Evolutionary conservation across 53 echinoderm and acorn worm genomes (phyloP).

Genomic region (Luidia sarsii): DNA sequence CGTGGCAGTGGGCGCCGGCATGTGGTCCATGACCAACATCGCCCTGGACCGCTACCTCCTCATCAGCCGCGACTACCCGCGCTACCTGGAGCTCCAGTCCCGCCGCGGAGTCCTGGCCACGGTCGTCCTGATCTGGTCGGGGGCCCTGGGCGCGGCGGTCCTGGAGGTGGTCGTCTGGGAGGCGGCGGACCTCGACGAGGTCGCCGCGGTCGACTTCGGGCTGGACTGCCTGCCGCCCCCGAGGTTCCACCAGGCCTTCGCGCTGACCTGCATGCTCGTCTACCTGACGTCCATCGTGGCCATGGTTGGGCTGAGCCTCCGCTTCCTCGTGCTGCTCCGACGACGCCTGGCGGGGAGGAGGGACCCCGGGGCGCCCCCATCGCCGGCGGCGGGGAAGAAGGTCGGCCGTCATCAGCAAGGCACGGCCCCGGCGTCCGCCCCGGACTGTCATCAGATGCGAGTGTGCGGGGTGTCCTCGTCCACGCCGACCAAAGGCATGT

Average conservation of each 20-base stretch:
- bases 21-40: constrained; percentile 6
- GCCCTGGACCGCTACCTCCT: constrained; percentile 40
- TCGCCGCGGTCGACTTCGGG: background rate
- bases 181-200: background rate
- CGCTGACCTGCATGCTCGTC: background rate
- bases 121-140: constrained; percentile 3
- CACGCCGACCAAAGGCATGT: background rate
- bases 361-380: too few species aligned
- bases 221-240: constrained; percentile 21
- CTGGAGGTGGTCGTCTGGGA: constrained; percentile 31
- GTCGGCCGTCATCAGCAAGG: background rate
- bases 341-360: background rate
- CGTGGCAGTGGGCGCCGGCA: constrained; percentile 1
- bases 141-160: background rate
- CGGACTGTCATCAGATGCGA: background rate
- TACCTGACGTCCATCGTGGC: constrained; percentile 5
- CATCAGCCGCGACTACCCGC: constrained; percentile 31
- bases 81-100: constrained; percentile 19
- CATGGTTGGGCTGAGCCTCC: constrained; percentile 16
- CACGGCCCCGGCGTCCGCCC: background rate
- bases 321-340: constrained; percentile 19
- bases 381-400: too few species aligned
- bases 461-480: background rate
- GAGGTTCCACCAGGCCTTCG: background rate
- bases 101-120: background rate